These are phyloP conservation scores for Myanophis thanlyinensis DNA, from an alignment of 2,113 vertebrate species.

Conservation along the genomic window DNA sequence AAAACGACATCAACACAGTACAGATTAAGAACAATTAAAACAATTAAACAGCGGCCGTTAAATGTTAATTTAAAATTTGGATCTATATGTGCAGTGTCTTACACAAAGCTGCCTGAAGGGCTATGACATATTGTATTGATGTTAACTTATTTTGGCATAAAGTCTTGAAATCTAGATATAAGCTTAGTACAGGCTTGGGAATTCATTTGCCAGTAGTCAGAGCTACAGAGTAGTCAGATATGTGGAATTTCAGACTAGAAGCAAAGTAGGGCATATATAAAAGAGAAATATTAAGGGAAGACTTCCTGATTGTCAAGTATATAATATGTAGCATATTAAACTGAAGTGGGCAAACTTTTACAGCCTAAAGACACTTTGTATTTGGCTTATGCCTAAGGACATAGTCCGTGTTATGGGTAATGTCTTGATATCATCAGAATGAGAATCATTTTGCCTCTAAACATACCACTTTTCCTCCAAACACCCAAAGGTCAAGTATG, in stretches of 20 bases:
- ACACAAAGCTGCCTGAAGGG: neutral
- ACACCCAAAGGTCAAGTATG: neutral
- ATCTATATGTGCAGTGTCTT: neutral
- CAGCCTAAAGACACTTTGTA: neutral
- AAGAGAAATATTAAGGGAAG: neutral
- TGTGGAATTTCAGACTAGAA: neutral
- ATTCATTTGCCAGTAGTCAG: neutral
- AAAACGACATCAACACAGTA: no score
- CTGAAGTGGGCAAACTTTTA: neutral
- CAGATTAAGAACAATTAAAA: no score
- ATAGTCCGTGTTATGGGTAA: neutral
- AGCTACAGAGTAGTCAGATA: neutral
- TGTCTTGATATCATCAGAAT: neutral
- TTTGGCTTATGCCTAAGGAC: neutral
- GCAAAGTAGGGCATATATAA: neutral
- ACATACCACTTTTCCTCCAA: neutral
- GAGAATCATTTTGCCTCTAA: neutral
- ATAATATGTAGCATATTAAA: neutral
- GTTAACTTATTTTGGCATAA: neutral
- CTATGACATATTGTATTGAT: neutral
- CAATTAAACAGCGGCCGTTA: no score
- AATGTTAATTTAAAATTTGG: no score
- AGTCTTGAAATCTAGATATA: neutral
- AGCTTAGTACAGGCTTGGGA: neutral
- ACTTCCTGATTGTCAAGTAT: neutral